Evolutionary conservation across 1,140 invertebrate species (phyloP).

Genomic region (Rhyzopertha dominica): DNA sequence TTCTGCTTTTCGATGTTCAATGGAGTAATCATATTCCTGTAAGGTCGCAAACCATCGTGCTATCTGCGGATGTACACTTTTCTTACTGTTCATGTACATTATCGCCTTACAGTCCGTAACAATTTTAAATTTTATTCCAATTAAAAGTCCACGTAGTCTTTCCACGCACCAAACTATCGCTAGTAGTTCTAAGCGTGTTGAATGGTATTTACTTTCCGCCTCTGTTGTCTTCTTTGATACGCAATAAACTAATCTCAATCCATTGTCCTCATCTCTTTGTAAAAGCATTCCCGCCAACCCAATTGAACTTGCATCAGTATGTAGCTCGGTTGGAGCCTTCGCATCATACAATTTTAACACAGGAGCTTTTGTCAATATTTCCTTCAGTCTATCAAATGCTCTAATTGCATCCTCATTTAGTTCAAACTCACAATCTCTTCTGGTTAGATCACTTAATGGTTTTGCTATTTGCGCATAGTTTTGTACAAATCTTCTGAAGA

Average conservation of each 20-base stretch:
- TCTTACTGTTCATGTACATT: slow-evolving; percentile 19
- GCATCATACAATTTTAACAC: no score
- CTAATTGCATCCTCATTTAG: no score
- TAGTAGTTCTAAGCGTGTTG: slow-evolving; percentile 29
- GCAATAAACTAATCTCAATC: slow-evolving; percentile 33
- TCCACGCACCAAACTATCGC: slow-evolving; percentile 23
- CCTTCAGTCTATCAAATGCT: no score
- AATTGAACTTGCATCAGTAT: slow-evolving; percentile 29
- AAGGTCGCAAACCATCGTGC: slow-evolving; percentile 28
- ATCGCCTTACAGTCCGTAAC: slow-evolving; percentile 39
- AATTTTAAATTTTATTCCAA: slow-evolving; percentile 41
- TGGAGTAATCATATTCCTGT: slow-evolving; percentile 27
- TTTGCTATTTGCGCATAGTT: no score
- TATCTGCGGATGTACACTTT: slow-evolving; percentile 23
- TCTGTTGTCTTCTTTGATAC: slow-evolving; percentile 29
- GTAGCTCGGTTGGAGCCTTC: slow-evolving; percentile 38
- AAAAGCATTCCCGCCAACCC: background rate
- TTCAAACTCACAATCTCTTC: no score
- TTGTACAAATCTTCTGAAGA: no score
- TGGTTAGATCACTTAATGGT: no score
- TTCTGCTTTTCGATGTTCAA: slow-evolving; percentile 25
- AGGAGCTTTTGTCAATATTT: no score
- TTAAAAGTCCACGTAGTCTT: slow-evolving; percentile 35
- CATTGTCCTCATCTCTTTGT: no score
- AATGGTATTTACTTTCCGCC: slow-evolving; percentile 28